A percentile compares a stretch with the other conserved stretches of the same genome.
Evolutionary conservation across 2,113 vertebrate species (phyloP).

Genomic region (Rostratula benghalensis): DNA sequence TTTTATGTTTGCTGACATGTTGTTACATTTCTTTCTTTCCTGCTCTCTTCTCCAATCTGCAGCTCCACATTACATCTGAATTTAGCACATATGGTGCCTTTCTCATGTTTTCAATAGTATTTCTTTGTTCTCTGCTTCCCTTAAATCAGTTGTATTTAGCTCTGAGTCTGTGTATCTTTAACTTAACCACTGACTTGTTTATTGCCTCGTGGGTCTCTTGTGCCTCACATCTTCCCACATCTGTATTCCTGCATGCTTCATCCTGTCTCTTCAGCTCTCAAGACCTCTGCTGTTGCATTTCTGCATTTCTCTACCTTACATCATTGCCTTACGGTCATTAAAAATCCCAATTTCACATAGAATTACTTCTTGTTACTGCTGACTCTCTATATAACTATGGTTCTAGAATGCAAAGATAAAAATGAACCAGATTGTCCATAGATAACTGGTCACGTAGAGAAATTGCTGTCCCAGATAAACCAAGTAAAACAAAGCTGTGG

Average conservation of each 20-base stretch:
- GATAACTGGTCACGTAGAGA: not conserved
- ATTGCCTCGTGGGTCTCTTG: not conserved
- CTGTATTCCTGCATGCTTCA: not conserved
- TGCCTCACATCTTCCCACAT: not conserved
- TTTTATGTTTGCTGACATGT: not conserved
- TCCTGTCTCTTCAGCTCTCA: not conserved
- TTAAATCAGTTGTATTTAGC: not conserved
- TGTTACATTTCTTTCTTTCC: not conserved
- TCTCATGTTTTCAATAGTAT: not conserved
- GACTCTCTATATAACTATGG: not conserved
- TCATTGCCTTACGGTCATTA: not conserved
- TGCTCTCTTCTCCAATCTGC: not conserved
- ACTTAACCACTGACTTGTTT: not conserved
- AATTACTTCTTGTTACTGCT: not conserved
- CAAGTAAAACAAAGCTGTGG: not conserved
- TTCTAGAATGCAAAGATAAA: not conserved
- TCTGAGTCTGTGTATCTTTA: not conserved
- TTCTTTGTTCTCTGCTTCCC: not conserved
- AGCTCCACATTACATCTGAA: not conserved
- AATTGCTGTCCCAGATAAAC: not conserved
- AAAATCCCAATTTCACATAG: not conserved
- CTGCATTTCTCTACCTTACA: not conserved
- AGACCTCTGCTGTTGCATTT: not conserved
- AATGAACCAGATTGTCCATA: not conserved
- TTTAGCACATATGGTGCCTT: not conserved